These are phyloP conservation scores for Acleris holmiana DNA, from an alignment of 2,888 invertebrate genomes.

Conservation along the genomic window DNA sequence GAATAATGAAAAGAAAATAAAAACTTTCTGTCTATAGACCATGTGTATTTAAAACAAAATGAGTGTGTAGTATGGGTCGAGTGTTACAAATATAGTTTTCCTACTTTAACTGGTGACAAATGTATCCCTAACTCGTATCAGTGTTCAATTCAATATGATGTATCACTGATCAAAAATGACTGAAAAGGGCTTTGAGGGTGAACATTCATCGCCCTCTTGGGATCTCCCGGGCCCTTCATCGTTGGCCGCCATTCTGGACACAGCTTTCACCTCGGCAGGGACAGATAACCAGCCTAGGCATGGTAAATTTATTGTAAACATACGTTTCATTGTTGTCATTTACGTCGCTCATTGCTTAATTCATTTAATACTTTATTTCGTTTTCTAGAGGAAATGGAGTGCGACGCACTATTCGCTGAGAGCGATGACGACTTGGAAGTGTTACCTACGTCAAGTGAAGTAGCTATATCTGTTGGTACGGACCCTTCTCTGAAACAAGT, in stretches of 20 bases:
- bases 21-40: slow-evolving; percentile 18
- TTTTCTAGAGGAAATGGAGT: slow-evolving; percentile 86
- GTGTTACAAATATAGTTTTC: slow-evolving; percentile 19
- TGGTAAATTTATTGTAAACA: slow-evolving; percentile 55
- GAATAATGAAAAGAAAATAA: slow-evolving; percentile 31
- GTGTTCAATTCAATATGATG: slow-evolving; percentile 48
- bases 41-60: slow-evolving; percentile 13
- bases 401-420: slow-evolving; percentile 86
- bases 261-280: slow-evolving; percentile 85
- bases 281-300: slow-evolving; percentile 68
- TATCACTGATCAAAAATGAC: slow-evolving; percentile 61
- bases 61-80: slow-evolving; percentile 1
- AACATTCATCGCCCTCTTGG: slow-evolving; percentile 70
- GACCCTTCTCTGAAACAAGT: slow-evolving; percentile 56
- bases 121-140: slow-evolving; percentile 21
- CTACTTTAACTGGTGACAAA: slow-evolving; percentile 46
- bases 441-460: slow-evolving; percentile 58
- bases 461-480: slow-evolving; percentile 46
- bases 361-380: slow-evolving; percentile 35
- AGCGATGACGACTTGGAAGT: slow-evolving; percentile 86
- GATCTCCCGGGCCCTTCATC: slow-evolving; percentile 80
- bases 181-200: slow-evolving; percentile 70
- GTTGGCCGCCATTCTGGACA: slow-evolving; percentile 86
- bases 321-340: slow-evolving; percentile 18
- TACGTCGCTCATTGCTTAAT: slow-evolving; percentile 7